Conservation (phyloP, 2,113 vertebrate genomes). For the Tetraodon nigroviridis region DNA sequence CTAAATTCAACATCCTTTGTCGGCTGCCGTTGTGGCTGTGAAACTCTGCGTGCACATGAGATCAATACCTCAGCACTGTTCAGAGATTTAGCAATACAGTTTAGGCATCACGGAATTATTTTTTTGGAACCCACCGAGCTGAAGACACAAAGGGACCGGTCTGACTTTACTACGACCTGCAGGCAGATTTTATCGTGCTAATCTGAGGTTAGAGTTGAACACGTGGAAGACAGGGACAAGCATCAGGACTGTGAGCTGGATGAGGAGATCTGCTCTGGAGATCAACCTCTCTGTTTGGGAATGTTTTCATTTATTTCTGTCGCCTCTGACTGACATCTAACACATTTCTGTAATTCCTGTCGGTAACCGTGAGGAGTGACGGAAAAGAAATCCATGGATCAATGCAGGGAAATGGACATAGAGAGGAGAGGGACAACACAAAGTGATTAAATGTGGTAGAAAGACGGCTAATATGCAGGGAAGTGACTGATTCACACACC, state of each 20-base stretch:
- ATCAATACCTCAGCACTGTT: slow-evolving; percentile 11
- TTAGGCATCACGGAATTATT: background rate
- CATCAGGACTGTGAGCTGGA: background rate
- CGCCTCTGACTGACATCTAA: slow-evolving; percentile 34
- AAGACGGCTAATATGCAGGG: background rate
- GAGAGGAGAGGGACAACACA: background rate
- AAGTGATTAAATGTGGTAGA: background rate
- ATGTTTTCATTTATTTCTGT: slow-evolving; percentile 40
- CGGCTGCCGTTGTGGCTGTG: background rate
- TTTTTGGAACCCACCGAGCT: background rate
- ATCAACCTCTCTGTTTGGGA: slow-evolving; percentile 34
- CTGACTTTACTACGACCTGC: background rate
- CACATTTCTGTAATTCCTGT: slow-evolving; percentile 34
- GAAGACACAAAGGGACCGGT: background rate
- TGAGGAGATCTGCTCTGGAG: slow-evolving; percentile 13
- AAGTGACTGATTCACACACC: too few species aligned
- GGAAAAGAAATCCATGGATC: background rate
- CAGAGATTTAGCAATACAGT: slow-evolving; percentile 7
- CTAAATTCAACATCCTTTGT: background rate
- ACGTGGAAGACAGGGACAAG: too few species aligned
- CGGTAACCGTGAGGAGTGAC: slow-evolving; percentile 19
- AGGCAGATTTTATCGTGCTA: background rate
- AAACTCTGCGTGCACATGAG: background rate
- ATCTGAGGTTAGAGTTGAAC: too few species aligned
- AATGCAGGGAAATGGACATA: background rate